phyloP scores from a whole-genome alignment of 2,113 vertebrate species.

The Micronycteris hirsuta region DNA sequence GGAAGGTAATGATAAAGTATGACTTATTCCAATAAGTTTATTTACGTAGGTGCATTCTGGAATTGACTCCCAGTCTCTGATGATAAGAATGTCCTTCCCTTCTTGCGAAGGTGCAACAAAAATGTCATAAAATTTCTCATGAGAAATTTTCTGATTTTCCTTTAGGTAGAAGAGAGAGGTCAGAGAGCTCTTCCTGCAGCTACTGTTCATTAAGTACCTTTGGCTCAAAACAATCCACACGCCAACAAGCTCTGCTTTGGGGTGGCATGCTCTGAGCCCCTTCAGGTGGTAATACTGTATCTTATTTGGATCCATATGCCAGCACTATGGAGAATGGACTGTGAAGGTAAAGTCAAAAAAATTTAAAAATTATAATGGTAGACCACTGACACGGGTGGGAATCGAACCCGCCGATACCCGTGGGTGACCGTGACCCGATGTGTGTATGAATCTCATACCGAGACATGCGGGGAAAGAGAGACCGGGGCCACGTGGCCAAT shows the following conservation, averaged over 20 bases:
- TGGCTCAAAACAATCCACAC: not conserved
- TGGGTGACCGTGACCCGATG: too few species aligned
- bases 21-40: not conserved
- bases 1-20: not conserved
- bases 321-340: not conserved
- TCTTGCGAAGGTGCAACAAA: not conserved
- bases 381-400: too few species aligned
- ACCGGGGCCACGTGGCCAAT: too few species aligned
- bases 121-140: not conserved
- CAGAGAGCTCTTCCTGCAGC: not conserved
- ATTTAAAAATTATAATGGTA: slow-evolving; percentile 12
- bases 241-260: not conserved
- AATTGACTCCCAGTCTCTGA: not conserved
- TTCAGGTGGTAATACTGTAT: not conserved
- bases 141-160: not conserved
- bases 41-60: not conserved
- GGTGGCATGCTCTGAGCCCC: not conserved
- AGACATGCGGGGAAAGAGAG: too few species aligned
- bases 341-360: not conserved
- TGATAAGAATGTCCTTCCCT: not conserved
- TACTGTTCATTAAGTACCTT: not conserved
- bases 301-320: not conserved
- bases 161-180: not conserved
- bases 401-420: too few species aligned
- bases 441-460: too few species aligned